phyloP scores from a whole-genome alignment of 2,113 vertebrate genomes.

The Brienomyrus brachyistius region DNA sequence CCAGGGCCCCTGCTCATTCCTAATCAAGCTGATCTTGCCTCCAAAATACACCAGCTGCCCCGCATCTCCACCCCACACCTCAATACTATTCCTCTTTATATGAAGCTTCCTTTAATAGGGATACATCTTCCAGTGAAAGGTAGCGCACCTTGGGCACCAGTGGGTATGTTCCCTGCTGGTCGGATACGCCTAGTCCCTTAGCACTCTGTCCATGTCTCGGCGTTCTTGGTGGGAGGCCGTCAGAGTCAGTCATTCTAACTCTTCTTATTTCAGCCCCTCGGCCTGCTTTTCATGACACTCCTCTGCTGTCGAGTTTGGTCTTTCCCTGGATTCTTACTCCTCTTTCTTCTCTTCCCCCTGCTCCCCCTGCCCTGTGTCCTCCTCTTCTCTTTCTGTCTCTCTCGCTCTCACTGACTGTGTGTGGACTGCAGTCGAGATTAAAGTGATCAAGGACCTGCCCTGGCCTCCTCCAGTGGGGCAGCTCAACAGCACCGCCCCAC shows the following conservation, averaged over 20 bases:
- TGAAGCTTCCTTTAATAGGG: no score
- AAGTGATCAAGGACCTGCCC: conserved; percentile 97
- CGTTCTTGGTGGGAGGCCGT: not conserved
- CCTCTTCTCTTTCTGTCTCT: conserved; percentile 26
- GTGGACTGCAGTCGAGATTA: conserved; percentile 89
- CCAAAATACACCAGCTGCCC: no score
- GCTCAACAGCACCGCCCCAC: conserved; percentile 76
- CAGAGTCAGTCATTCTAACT: not conserved
- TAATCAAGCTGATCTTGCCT: no score
- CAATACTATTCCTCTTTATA: no score
- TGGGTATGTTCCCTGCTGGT: no score
- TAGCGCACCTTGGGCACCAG: no score
- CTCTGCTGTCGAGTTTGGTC: conserved; percentile 16
- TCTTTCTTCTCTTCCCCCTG: conserved; percentile 19
- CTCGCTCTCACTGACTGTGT: conserved; percentile 13
- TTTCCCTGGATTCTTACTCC: conserved; percentile 30
- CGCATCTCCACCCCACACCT: no score
- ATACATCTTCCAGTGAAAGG: no score
- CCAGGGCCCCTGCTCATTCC: no score
- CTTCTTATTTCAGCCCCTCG: not conserved
- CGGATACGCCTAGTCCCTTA: not conserved
- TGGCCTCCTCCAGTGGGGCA: conserved; percentile 96
- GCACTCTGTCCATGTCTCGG: not conserved
- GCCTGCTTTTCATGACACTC: not conserved
- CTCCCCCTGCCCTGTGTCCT: conserved; percentile 34